Percentiles rank a stretch among this genome's conserved stretches.
These are phyloP conservation scores for Boleophthalmus pectinirostris DNA, from an alignment of 2,113 vertebrate genomes.

Conservation along the genomic window DNA sequence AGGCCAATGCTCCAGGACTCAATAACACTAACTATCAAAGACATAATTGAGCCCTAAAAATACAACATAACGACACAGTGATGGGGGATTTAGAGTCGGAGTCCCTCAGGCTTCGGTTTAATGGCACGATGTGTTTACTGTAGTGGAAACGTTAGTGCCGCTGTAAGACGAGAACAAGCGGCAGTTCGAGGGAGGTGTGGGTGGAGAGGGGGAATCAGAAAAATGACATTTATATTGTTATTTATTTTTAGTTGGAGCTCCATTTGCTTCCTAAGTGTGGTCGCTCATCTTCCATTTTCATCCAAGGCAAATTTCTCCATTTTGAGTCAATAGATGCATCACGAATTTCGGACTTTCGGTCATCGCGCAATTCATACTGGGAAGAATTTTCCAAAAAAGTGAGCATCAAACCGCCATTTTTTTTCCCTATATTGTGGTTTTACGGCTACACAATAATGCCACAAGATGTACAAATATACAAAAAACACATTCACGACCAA, in stretches of 20 bases:
- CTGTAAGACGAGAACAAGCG: conserved; percentile 12
- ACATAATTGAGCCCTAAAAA: conserved; percentile 24
- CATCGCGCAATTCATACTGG: too few relatives aligned
- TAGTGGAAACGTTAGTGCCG: conserved; percentile 31
- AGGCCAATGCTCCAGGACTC: conserved; percentile 25
- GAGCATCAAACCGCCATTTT: too few relatives aligned
- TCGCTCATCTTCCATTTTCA: too few relatives aligned
- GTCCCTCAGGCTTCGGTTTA: conserved; percentile 20
- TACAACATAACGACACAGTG: conserved; percentile 24
- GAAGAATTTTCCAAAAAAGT: too few relatives aligned
- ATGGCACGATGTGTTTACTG: conserved; percentile 35
- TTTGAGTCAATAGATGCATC: too few relatives aligned
- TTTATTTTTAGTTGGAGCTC: neutral
- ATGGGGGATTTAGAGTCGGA: conserved; percentile 32
- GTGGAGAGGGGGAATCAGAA: neutral
- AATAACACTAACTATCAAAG: conserved; percentile 36
- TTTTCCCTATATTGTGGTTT: too few relatives aligned
- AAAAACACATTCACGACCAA: too few relatives aligned
- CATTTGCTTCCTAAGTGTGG: too few relatives aligned
- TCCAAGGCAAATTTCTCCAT: too few relatives aligned
- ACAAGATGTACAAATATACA: too few relatives aligned
- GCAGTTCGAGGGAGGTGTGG: neutral
- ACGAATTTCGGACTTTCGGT: too few relatives aligned
- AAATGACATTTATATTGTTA: neutral
- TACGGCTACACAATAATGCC: too few relatives aligned